phyloP scores from a whole-genome alignment of 2,888 invertebrate species.

The Auanema freiburgensis region DNA sequence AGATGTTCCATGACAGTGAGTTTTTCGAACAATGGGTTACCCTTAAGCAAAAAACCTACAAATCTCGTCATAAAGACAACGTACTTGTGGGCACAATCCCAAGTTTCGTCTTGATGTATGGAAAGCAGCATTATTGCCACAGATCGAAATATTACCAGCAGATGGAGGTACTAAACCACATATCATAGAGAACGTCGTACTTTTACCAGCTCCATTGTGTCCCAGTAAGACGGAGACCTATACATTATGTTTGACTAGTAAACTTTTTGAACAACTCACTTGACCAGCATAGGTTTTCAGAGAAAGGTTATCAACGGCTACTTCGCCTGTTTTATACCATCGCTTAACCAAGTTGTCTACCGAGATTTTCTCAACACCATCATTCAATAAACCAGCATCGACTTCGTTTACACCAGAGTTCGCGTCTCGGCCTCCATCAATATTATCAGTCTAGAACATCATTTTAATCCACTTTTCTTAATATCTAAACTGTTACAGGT shows the following conservation, averaged over 20 bases:
- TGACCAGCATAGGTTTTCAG: slow-evolving; percentile 56
- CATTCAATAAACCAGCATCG: slow-evolving; percentile 30
- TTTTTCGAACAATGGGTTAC: slow-evolving; percentile 55
- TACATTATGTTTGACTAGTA: neutral
- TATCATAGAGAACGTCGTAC: slow-evolving; percentile 49
- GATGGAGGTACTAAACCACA: slow-evolving; percentile 52
- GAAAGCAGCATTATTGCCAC: too few species aligned
- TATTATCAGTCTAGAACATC: too few species aligned
- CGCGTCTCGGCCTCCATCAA: neutral
- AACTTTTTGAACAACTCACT: slow-evolving; percentile 17
- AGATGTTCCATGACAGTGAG: slow-evolving; percentile 60
- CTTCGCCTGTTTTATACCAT: slow-evolving; percentile 50
- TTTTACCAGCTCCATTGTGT: slow-evolving; percentile 62
- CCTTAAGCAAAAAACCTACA: slow-evolving; percentile 13
- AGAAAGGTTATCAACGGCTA: slow-evolving; percentile 55
- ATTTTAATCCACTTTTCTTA: too few species aligned
- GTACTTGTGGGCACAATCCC: too few species aligned
- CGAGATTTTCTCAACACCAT: slow-evolving; percentile 43
- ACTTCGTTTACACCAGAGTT: slow-evolving; percentile 35
- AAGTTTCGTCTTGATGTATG: too few species aligned
- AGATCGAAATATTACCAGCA: slow-evolving; percentile 17
- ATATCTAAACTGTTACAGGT: too few species aligned
- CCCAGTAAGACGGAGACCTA: slow-evolving; percentile 61
- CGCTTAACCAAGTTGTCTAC: slow-evolving; percentile 47
- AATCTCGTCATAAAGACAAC: neutral